Conservation (phyloP, 2,888 invertebrate genomes). For the Tetranychus piercei region DNA sequence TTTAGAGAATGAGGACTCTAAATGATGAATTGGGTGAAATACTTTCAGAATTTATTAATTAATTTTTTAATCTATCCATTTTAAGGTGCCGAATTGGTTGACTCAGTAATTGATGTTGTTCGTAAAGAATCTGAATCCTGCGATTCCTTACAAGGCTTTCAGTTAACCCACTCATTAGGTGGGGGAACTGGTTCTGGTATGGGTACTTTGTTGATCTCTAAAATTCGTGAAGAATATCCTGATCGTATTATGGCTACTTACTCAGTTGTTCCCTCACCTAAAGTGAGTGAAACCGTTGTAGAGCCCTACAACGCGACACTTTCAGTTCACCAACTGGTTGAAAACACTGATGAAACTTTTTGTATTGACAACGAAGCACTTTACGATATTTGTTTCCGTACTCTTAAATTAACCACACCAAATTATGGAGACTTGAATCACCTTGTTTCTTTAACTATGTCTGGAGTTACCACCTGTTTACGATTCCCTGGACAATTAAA, state of each 20-base stretch:
- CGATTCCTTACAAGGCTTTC: slow-evolving; percentile 51
- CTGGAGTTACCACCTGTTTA: slow-evolving; percentile 71
- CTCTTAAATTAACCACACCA: slow-evolving; percentile 38
- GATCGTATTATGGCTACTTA: slow-evolving; percentile 41
- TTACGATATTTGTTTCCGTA: slow-evolving; percentile 52
- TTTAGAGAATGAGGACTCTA: too few species aligned
- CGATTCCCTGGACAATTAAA: slow-evolving; percentile 84
- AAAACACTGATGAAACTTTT: slow-evolving; percentile 72
- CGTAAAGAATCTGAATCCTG: slow-evolving; percentile 42
- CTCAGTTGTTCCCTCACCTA: slow-evolving; percentile 57
- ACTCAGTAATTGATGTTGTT: slow-evolving; percentile 42
- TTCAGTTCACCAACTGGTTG: slow-evolving; percentile 65
- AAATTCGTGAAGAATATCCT: slow-evolving; percentile 71
- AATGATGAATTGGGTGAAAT: too few species aligned
- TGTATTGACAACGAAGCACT: slow-evolving; percentile 57
- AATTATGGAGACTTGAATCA: slow-evolving; percentile 40
- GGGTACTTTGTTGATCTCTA: slow-evolving; percentile 68
- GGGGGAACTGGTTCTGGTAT: slow-evolving; percentile 76
- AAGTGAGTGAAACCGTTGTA: slow-evolving; percentile 51
- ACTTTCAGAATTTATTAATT: too few species aligned
- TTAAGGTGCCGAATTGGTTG: slow-evolving; percentile 39
- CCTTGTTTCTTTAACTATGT: slow-evolving; percentile 48
- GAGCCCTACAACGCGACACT: slow-evolving; percentile 54
- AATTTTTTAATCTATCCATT: neutral
- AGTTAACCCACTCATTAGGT: slow-evolving; percentile 60